phyloP scores from a whole-genome alignment of 2,113 vertebrate genomes.

The Eidolon helvum region DNA sequence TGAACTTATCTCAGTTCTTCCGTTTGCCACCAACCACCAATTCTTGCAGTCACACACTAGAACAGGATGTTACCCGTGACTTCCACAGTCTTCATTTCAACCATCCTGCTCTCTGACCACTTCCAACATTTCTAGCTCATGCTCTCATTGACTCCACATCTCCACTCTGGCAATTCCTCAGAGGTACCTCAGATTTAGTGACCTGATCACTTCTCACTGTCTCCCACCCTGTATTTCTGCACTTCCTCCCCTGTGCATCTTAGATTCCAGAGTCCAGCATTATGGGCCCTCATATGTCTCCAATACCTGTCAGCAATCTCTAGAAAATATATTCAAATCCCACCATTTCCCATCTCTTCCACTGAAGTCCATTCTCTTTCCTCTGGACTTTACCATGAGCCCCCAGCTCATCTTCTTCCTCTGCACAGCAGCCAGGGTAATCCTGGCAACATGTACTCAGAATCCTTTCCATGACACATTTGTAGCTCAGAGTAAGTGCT shows the following conservation, averaged over 20 bases:
- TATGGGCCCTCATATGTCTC: background rate
- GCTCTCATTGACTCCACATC: no score
- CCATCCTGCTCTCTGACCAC: background rate
- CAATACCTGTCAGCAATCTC: background rate
- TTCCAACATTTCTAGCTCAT: background rate
- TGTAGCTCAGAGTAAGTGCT: background rate
- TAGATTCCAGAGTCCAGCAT: rapidly evolving
- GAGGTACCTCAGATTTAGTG: background rate
- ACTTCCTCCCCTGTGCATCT: background rate
- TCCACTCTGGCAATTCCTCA: background rate
- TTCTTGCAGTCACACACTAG: background rate
- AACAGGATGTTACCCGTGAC: background rate
- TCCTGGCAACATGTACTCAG: background rate
- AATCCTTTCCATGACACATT: background rate
- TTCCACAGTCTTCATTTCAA: background rate
- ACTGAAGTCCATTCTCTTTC: background rate
- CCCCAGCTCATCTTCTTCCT: background rate
- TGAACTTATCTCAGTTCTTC: background rate
- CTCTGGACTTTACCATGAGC: background rate
- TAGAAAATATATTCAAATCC: background rate
- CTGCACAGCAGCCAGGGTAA: background rate
- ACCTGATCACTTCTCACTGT: background rate
- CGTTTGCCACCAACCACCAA: background rate
- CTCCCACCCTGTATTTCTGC: background rate
- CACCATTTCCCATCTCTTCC: background rate